Conservation (phyloP, 2,888 invertebrate genomes). For the Cryptocheilus praepositus region DNA sequence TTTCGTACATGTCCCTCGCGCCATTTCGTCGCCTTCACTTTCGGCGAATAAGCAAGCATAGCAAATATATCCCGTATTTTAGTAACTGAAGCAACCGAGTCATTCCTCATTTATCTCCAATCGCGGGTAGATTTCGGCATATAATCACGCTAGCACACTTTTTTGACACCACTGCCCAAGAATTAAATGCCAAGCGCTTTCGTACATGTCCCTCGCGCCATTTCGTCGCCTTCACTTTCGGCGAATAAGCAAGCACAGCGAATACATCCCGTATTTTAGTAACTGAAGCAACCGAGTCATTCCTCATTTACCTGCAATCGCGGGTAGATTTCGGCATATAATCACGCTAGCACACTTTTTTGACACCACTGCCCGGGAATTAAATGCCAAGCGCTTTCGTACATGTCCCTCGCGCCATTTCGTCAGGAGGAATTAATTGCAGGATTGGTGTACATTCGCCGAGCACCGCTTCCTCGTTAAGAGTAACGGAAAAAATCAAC, state of each 20-base stretch:
- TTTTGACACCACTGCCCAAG: not conserved
- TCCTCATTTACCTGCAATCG: constrained; percentile 37
- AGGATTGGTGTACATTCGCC: too few species aligned
- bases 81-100: constrained; percentile 34
- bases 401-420: too few species aligned
- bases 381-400: too few species aligned
- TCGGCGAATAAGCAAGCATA: constrained; percentile 4
- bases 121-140: constrained; percentile 13
- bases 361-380: not conserved
- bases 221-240: constrained; percentile 30
- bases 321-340: constrained; percentile 5
- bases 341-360: constrained; percentile 20
- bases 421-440: too few species aligned
- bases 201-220: too few species aligned
- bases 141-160: constrained; percentile 23
- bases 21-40: constrained; percentile 26
- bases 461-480: not conserved
- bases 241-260: not conserved
- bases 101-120: constrained; percentile 35
- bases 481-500: not conserved
- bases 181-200: too few species aligned
- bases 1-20: too few species aligned
- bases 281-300: constrained; percentile 31
- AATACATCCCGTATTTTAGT: constrained; percentile 28
- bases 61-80: constrained; percentile 21